Conservation (phyloP, 1,140 invertebrate genomes). For the Rhyacophila brunnea region DNA sequence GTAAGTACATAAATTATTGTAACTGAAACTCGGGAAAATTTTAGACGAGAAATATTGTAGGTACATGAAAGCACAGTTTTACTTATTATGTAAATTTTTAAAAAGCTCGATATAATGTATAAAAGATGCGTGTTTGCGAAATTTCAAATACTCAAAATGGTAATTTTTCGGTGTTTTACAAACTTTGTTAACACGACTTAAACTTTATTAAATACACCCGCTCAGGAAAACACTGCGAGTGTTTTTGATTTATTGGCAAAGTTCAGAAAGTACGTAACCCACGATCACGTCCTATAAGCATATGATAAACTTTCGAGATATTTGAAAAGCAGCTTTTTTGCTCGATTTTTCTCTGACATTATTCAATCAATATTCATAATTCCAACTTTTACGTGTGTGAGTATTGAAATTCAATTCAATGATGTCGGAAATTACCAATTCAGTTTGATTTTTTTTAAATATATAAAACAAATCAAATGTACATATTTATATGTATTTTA, state of each 20-base stretch:
- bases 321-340: not conserved
- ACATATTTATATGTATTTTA: too few species aligned
- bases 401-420: too few species aligned
- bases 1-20: too few species aligned
- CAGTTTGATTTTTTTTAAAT: too few species aligned
- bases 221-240: conserved; percentile 21
- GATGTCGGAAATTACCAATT: too few species aligned
- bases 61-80: not conserved
- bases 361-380: too few species aligned
- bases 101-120: conserved; percentile 2
- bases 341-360: too few species aligned
- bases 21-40: too few species aligned
- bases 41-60: too few species aligned
- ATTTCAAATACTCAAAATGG: conserved; percentile 2
- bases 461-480: too few species aligned
- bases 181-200: conserved; percentile 28
- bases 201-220: conserved; percentile 34
- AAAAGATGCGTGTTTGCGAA: conserved; percentile 2
- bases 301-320: conserved; percentile 11
- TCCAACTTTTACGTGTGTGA: too few species aligned
- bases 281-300: conserved; percentile 22
- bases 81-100: conserved; percentile 7
- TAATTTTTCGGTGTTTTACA: conserved; percentile 22
- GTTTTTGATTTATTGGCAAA: conserved; percentile 32
- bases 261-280: conserved; percentile 30